phyloP scores from a whole-genome alignment of 1,140 invertebrate species.

The Scaptodrosophila lebanonensis region DNA sequence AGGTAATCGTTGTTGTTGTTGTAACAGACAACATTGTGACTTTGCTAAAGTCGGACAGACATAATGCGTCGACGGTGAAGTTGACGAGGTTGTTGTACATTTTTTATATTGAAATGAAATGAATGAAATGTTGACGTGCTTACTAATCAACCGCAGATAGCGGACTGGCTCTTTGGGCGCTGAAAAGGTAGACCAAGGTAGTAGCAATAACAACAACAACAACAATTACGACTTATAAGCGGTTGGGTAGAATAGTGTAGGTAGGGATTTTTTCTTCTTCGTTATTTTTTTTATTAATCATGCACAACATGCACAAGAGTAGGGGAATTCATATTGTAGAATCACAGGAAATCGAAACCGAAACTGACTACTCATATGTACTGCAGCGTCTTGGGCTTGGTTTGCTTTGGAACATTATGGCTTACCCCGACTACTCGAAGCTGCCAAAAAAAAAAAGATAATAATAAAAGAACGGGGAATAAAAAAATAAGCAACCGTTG shows the following conservation, averaged over 20 bases:
- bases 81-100: slow-evolving; percentile 42
- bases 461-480: not conserved
- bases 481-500: slow-evolving; percentile 48
- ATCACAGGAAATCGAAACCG: slow-evolving; percentile 65
- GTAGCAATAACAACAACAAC: not conserved
- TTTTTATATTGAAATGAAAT: slow-evolving; percentile 54
- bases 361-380: too few relatives aligned
- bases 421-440: not conserved
- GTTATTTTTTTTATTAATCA: slow-evolving; percentile 63
- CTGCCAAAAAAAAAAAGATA: not conserved
- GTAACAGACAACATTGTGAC: too few relatives aligned
- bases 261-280: slow-evolving; percentile 27
- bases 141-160: slow-evolving; percentile 55
- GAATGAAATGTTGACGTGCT: slow-evolving; percentile 69
- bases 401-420: slow-evolving; percentile 33
- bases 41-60: slow-evolving; percentile 1
- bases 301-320: slow-evolving; percentile 43
- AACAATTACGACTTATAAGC: too few relatives aligned
- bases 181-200: too few relatives aligned
- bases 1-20: slow-evolving; percentile 18
- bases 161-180: not conserved
- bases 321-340: not conserved
- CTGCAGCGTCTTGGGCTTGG: slow-evolving; percentile 36
- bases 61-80: slow-evolving; percentile 49
- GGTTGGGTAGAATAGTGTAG: too few relatives aligned